Conservation (phyloP, 2,113 vertebrate genomes). For the Dicentrarchus labrax region DNA sequence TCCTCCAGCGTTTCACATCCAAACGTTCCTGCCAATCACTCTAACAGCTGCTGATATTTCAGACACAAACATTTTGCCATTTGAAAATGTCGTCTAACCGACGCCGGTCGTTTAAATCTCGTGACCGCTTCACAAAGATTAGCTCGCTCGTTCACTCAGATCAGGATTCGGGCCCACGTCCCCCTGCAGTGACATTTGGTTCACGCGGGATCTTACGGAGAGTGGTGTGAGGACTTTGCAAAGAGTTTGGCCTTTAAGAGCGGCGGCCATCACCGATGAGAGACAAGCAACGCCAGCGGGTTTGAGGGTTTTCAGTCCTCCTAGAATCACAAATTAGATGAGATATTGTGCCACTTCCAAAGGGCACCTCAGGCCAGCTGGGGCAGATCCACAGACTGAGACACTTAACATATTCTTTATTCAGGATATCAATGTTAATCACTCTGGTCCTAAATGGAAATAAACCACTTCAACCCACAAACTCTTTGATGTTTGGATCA, state of each 20-base stretch:
- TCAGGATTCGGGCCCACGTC: not conserved
- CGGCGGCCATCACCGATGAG: not conserved
- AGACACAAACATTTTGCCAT: not conserved
- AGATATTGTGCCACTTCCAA: not conserved
- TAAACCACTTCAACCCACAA: too few species aligned
- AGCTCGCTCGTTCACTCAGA: too few species aligned
- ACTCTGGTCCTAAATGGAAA: too few species aligned
- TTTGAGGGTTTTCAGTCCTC: not conserved
- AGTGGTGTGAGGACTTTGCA: not conserved
- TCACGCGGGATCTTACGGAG: too few species aligned
- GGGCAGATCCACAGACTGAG: too few species aligned
- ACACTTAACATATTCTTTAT: too few species aligned
- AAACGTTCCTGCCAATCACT: not conserved
- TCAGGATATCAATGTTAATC: too few species aligned
- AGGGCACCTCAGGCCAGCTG: not conserved
- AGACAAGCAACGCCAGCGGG: not conserved
- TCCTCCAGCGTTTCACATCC: too few species aligned
- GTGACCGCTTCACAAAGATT: not conserved
- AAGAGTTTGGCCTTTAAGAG: conserved; percentile 20
- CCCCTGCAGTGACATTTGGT: not conserved
- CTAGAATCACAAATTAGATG: not conserved
- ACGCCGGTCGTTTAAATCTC: not conserved
- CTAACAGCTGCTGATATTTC: not conserved
- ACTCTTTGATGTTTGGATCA: too few species aligned
- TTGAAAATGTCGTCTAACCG: not conserved